phyloP scores from a whole-genome alignment of 2,113 vertebrate genomes.

The Menura novaehollandiae region DNA sequence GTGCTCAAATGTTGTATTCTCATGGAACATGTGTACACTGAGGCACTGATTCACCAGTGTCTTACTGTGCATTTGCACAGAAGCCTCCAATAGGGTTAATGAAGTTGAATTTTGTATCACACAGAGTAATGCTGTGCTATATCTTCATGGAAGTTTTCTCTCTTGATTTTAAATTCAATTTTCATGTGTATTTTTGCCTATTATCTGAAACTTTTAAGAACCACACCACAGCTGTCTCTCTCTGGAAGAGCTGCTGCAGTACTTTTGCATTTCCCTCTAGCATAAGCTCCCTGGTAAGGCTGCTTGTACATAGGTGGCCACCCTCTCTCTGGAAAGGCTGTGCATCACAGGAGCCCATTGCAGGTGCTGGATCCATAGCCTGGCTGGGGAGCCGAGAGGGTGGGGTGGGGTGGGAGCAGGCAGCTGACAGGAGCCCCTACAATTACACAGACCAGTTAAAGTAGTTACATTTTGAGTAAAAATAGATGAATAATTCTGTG shows the following conservation, averaged over 20 bases:
- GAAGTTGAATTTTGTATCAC: not conserved
- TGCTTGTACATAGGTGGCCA: rapidly evolving
- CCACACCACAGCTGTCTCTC: not conserved
- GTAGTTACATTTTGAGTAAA: not conserved
- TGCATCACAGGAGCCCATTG: not conserved
- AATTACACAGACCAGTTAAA: not conserved
- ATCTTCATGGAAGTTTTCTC: not conserved
- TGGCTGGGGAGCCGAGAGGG: not conserved
- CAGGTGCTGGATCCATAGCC: not conserved
- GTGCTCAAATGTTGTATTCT: not conserved
- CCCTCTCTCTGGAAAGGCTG: not conserved
- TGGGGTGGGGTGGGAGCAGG: not conserved
- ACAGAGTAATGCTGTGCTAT: not conserved
- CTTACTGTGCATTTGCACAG: not conserved
- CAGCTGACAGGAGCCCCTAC: not conserved
- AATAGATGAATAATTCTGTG: not conserved
- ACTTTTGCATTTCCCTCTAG: not conserved
- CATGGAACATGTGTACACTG: rapidly evolving
- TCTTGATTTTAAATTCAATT: not conserved
- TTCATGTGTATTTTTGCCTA: not conserved
- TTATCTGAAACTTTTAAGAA: not conserved
- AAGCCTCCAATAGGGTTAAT: not conserved
- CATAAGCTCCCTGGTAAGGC: not conserved
- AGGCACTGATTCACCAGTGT: not conserved
- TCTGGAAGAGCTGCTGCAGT: not conserved